A percentile compares a stretch with the other conserved stretches of the same genome.
These are phyloP conservation scores for Ptiloglossa arizonensis DNA, from an alignment of 1,140 invertebrate species.

Conservation along the genomic window DNA sequence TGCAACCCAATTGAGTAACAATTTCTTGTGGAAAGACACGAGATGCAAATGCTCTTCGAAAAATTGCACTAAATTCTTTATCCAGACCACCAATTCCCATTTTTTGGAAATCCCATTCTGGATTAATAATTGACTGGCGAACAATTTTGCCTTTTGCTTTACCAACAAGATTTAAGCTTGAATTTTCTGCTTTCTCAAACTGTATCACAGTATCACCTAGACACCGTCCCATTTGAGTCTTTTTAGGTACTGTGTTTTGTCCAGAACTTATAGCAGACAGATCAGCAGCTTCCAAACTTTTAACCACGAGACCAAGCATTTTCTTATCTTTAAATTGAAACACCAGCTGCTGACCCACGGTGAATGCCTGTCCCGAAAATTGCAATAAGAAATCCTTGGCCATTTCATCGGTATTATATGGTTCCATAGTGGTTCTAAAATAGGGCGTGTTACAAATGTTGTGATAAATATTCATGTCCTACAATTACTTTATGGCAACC, in stretches of 20 bases:
- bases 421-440: slow-evolving; percentile 90
- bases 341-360: slow-evolving; percentile 94
- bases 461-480: background rate
- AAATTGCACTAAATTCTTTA: slow-evolving; percentile 98
- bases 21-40: slow-evolving; percentile 98
- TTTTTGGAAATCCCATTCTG: slow-evolving; percentile 99
- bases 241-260: slow-evolving; percentile 88
- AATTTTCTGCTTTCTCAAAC: slow-evolving; percentile 97
- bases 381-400: slow-evolving; percentile 94
- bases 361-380: slow-evolving; percentile 95
- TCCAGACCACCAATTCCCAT: slow-evolving; percentile 99
- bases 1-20: slow-evolving; percentile 97
- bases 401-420: slow-evolving; percentile 98
- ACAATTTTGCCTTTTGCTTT: slow-evolving; percentile 91
- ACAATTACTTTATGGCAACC: background rate
- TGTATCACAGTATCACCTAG: slow-evolving; percentile 92
- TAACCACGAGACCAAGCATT: slow-evolving; percentile 91
- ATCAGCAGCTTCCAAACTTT: slow-evolving; percentile 95
- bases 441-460: background rate
- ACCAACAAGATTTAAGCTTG: slow-evolving; percentile 90
- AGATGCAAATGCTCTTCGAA: slow-evolving; percentile 98
- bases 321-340: slow-evolving; percentile 96
- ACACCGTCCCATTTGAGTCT: slow-evolving; percentile 89
- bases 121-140: slow-evolving; percentile 96
- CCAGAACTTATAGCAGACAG: slow-evolving; percentile 89